A percentile compares a stretch with the other conserved stretches of the same genome.
Evolutionary conservation across 2,797 vertebrate species (phyloP).

Genomic region (Protonibea diacanthus): DNA sequence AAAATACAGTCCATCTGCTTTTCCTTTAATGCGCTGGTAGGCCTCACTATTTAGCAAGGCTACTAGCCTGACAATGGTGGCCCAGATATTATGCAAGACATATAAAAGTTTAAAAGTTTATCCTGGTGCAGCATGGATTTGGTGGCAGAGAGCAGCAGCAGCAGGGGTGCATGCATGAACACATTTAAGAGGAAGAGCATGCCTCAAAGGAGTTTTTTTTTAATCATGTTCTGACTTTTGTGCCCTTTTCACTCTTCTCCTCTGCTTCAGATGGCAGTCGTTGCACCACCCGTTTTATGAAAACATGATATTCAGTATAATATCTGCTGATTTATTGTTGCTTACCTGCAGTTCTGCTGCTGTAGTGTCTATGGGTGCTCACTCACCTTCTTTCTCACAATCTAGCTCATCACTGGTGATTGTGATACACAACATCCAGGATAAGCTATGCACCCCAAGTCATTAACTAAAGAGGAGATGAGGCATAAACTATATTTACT

Average conservation of each 20-base stretch:
- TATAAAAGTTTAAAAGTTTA: not conserved
- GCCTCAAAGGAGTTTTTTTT: not conserved
- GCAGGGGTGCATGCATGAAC: not conserved
- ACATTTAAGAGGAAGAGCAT: not conserved
- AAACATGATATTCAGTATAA: not conserved
- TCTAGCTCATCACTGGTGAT: not conserved
- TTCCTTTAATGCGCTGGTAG: not conserved
- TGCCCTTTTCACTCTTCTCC: not conserved
- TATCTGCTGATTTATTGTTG: not conserved
- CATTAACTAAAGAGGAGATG: not conserved
- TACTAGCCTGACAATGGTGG: not conserved
- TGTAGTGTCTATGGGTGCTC: not conserved
- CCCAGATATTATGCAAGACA: too few species aligned
- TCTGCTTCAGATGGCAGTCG: not conserved
- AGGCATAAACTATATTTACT: not conserved
- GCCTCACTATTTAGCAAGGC: too few species aligned
- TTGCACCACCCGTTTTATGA: not conserved
- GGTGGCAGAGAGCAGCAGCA: slow-evolving; percentile 3
- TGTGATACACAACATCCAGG: not conserved
- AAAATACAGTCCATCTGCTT: not conserved
- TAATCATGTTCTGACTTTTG: not conserved
- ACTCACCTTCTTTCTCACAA: not conserved
- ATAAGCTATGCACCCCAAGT: not conserved
- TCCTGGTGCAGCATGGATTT: not conserved
- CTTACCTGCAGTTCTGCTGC: not conserved